Base-by-base conservation (phyloP, 2,888 invertebrate species). In the Busseola fusca region DNA sequence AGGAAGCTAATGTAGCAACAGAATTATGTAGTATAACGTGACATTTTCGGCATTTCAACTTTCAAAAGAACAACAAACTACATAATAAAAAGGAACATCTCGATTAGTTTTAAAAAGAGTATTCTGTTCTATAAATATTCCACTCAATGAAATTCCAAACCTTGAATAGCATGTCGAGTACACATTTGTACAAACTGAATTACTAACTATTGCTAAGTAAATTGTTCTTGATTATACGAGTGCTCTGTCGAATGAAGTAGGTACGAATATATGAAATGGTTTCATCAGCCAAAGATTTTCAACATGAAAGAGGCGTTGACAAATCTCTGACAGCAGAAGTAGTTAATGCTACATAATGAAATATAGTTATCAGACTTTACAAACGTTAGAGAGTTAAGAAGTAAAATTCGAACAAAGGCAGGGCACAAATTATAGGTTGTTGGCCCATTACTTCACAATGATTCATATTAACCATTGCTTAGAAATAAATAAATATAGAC, bases 401-500 rank as follows among this genome's bases (percentile, higher is more conserved):
- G 4, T n/a, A 10, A 14, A 14, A 48, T 45, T 27, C 37, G 25
- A 69, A 66, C 34, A 34, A 34, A 34, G 81, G 63, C 52, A 74
- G 34, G n/a, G 54, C 40, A 54, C 58, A 57, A 68, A 59, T 54
- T 67, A 72, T 64, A 70, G 81, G 74, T 76, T 73, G 59, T 69
- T 76, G 67, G 12, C 63, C 78, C 45, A 42, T n/a, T 56, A 40
- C 84, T 75, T 76, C 64, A 76, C 67, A 76, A 78, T 70, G n/a
- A 71, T 59, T 37, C 30, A 12, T 52, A 30, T 52, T 25, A 64
- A 66, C 59, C 59, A 57, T 58, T 56, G 58, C 59, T 76, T 59
- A 40, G 45, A 78, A 75, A 75, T 60, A 52, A 66, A 76, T 66
- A 64, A 74, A 66, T 64, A 76, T 83, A 86, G 83, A 77, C 76